phyloP scores from a whole-genome alignment of 2,797 vertebrate species.

The Sparus aurata region DNA sequence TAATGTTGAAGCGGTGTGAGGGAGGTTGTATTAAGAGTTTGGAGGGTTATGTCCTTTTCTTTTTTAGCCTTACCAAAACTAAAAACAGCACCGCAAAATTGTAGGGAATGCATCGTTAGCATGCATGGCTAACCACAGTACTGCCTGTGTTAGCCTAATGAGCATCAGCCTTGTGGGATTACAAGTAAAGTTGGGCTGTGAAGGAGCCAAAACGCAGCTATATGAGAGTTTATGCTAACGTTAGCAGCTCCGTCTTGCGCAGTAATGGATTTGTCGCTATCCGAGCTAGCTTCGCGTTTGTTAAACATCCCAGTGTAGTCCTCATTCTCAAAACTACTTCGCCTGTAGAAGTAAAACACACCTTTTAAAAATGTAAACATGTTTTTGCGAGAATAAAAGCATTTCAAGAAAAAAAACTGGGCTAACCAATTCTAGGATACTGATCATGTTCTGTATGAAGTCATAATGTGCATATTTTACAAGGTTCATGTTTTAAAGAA shows the following conservation, averaged over 20 bases:
- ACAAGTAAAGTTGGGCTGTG: background rate
- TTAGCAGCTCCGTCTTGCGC: background rate
- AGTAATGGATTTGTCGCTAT: background rate
- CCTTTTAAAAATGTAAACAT: background rate
- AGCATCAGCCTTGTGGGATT: background rate
- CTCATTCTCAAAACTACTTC: background rate
- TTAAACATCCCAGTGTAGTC: background rate
- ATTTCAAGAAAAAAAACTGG: background rate
- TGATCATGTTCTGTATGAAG: no score
- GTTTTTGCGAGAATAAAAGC: background rate
- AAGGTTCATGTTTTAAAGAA: background rate
- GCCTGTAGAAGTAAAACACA: background rate
- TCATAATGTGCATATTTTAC: no score
- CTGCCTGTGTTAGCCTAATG: background rate
- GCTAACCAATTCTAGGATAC: no score
- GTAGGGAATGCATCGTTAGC: background rate
- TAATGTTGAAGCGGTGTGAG: background rate
- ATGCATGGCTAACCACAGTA: slow-evolving; percentile 10
- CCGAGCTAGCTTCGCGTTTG: background rate
- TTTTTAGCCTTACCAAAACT: background rate
- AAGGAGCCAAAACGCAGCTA: background rate
- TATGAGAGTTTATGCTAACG: background rate
- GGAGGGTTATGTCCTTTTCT: background rate
- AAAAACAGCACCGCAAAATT: background rate
- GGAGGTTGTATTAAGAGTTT: background rate